Base-by-base conservation (phyloP, 2,113 vertebrate species). In the Nerophis ophidion region DNA sequence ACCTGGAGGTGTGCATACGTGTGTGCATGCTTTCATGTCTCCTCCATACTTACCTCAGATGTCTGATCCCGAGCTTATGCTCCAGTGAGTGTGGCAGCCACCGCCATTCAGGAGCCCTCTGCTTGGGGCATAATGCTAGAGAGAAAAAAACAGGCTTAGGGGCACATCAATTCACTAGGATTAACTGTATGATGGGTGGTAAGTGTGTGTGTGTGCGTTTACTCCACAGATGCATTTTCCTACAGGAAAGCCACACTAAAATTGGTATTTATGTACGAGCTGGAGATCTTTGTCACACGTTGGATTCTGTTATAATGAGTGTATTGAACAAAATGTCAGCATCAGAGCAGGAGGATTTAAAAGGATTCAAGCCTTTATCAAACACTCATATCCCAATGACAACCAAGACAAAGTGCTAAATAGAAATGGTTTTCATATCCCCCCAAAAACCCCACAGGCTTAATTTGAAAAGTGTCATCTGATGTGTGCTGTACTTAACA, bases 141-240 rank as follows among this genome's bases (percentile, higher is more conserved):
- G 61, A 65, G 65, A 65, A 76, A 75, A 75, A 76, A 71, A 65
- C 62, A 67, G 68, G 81, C 83, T 86, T 79, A 81, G 71, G 78
- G 81, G 69, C 76, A 77, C 78, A 83, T 85, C 81, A 81, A 83
- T 84, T 84, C 72, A 53, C 77, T 71, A 66, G 66, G 83, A 80
- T 87, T 83, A 86, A 63, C 70, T 16, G 8, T 74, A 66, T 6
- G 38, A 68, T 6, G 55, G 64, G 45, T 47, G 14, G 58, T 34
- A 61, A 66, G 57, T 61, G 49, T 9, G 36, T 42, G 61, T 47
- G 57, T 52, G 59, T 52, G 54, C 33, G 53, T 63, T 62, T 57
- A 5, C 9, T 45, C 38, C 63, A 50, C 33, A 71, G 56, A 71
- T 65, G 56, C 57, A 65, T 72, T 81, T 76, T 61, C 15, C 57